Percentiles rank a stretch among this genome's conserved stretches.
phyloP scores from a whole-genome alignment of 2,888 invertebrate species.

The Tupiocoris notatus region DNA sequence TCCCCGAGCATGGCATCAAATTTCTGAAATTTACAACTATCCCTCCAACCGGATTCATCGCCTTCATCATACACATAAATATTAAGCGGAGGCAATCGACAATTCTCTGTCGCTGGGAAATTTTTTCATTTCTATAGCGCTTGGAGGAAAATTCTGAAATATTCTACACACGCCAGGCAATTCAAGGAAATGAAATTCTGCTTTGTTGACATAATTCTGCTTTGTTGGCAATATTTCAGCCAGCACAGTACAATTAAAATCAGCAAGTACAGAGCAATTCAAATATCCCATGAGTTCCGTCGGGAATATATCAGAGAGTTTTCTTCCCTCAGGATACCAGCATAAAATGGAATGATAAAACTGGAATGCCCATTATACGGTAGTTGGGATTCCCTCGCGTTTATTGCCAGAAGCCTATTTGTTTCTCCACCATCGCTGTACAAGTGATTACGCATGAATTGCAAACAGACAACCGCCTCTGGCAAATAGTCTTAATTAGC shows the following conservation, averaged over 20 bases:
- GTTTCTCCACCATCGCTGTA: background rate
- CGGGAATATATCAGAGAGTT: background rate
- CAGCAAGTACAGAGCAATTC: too few species aligned
- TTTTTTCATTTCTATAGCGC: too few species aligned
- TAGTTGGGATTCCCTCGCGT: background rate
- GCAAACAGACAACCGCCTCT: background rate
- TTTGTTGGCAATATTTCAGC: too few species aligned
- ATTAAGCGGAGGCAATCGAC: too few species aligned
- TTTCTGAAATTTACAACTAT: background rate
- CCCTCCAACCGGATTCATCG: background rate
- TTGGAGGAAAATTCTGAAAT: too few species aligned
- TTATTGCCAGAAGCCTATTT: background rate
- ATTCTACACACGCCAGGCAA: too few species aligned
- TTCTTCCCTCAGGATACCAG: background rate
- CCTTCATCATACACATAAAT: background rate
- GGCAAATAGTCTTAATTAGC: too few species aligned
- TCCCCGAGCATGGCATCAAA: background rate
- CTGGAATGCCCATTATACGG: background rate
- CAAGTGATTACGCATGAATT: background rate
- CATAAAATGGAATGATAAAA: background rate
- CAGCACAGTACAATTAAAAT: too few species aligned
- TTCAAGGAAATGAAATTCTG: too few species aligned
- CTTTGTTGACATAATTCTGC: too few species aligned
- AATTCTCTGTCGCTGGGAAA: background rate
- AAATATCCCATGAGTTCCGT: too few species aligned